phyloP scores from a whole-genome alignment of 2,888 invertebrate species.

The Tricholauxania praeusta region DNA sequence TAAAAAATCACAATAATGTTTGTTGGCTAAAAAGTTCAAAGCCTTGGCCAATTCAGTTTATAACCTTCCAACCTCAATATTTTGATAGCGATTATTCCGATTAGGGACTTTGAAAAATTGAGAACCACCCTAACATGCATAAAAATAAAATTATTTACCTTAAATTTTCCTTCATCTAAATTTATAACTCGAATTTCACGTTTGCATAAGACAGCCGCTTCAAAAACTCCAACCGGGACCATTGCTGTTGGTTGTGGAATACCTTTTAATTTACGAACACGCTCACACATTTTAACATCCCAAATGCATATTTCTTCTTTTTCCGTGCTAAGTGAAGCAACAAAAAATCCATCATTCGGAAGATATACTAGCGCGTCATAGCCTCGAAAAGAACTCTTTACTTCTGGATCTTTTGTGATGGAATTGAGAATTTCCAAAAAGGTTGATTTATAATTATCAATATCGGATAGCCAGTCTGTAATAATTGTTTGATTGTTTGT shows the following conservation, averaged over 20 bases:
- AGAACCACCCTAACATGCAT: too few species aligned
- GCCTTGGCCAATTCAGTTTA: not conserved
- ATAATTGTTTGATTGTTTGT: conserved; percentile 61
- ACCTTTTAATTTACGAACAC: conserved; percentile 78
- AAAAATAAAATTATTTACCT: conserved; percentile 53
- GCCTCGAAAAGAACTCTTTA: conserved; percentile 57
- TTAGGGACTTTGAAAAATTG: too few species aligned
- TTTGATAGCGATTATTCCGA: too few species aligned
- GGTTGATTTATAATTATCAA: conserved; percentile 68
- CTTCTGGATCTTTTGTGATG: conserved; percentile 55
- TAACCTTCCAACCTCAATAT: too few species aligned
- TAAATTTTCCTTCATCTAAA: conserved; percentile 76
- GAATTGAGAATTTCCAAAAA: conserved; percentile 63
- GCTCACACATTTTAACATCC: conserved; percentile 77
- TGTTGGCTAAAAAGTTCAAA: not conserved
- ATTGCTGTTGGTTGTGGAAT: conserved; percentile 83
- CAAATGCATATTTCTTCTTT: conserved; percentile 85
- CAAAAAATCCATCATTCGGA: conserved; percentile 74
- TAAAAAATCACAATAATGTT: not conserved
- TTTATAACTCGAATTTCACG: conserved; percentile 85
- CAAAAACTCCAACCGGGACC: conserved; percentile 80
- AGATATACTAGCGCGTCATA: conserved; percentile 66
- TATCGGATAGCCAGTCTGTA: conserved; percentile 61
- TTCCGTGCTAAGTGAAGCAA: conserved; percentile 81
- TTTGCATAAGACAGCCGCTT: conserved; percentile 84